phyloP scores from a whole-genome alignment of 2,113 vertebrate genomes.

The Steatornis caripensis region DNA sequence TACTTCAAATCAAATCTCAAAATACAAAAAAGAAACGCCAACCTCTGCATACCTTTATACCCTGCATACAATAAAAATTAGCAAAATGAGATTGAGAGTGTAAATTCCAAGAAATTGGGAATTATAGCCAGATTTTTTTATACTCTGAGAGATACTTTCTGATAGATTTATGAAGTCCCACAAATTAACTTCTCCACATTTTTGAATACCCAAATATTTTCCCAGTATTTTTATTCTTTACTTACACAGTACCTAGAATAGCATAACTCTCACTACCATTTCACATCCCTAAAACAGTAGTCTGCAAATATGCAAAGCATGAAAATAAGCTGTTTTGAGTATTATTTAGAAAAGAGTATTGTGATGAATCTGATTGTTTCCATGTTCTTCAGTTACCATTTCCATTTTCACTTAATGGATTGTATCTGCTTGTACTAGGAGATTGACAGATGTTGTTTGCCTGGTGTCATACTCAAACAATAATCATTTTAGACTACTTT shows the following conservation, averaged over 20 bases:
- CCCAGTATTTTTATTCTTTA: background rate
- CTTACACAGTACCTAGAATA: background rate
- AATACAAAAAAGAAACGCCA: background rate
- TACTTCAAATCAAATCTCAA: background rate
- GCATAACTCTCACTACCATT: background rate
- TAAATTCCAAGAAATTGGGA: background rate
- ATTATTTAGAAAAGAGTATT: background rate
- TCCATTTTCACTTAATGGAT: background rate
- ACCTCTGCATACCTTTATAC: accelerated
- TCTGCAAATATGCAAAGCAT: background rate
- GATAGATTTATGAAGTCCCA: background rate
- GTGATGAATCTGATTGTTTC: background rate
- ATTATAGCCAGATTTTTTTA: background rate
- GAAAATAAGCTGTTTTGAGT: background rate
- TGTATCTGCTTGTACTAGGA: background rate
- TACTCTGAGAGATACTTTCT: background rate
- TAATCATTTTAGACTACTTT: background rate
- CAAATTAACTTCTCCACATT: background rate
- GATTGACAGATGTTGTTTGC: background rate
- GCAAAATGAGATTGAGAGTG: background rate
- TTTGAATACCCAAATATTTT: background rate
- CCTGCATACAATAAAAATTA: background rate
- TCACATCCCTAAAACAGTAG: background rate
- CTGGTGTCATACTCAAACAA: background rate
- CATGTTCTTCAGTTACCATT: background rate